Conservation (phyloP, 2,797 vertebrate genomes). For the Leptodactylus fallax region DNA sequence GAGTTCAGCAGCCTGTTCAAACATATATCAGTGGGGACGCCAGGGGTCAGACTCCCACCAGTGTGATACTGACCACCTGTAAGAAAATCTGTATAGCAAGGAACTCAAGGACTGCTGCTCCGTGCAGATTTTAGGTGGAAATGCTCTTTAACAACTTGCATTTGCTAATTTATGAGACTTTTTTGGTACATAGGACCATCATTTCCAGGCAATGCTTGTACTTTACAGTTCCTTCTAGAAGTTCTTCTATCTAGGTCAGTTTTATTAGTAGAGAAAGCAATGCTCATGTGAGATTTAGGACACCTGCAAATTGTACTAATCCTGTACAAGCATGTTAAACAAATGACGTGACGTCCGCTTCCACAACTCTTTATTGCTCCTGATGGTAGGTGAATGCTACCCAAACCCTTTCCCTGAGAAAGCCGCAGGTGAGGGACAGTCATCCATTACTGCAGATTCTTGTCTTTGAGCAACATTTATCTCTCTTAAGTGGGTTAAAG, state of each 20-base stretch:
- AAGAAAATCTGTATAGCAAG: too few species aligned
- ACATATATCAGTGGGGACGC: too few species aligned
- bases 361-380: constrained; percentile 25
- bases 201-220: too few species aligned
- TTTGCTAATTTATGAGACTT: neutral
- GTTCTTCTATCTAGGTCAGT: neutral
- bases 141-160: neutral
- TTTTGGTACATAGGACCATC: neutral
- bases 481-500: constrained; percentile 35
- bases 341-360: constrained; percentile 1
- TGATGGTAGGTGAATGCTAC: neutral
- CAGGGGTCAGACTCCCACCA: too few species aligned
- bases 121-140: neutral
- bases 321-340: neutral
- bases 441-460: constrained; percentile 26
- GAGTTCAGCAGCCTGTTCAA: too few species aligned
- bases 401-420: neutral
- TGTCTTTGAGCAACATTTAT: constrained; percentile 24
- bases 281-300: neutral
- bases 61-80: too few species aligned
- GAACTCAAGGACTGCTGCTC: too few species aligned
- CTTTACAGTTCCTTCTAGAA: neutral
- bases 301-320: constrained; percentile 14
- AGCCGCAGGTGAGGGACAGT: constrained; percentile 17
- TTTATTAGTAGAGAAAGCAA: neutral